Conservation (phyloP, 2,797 vertebrate genomes). For the Chaunax sp. region DNA sequence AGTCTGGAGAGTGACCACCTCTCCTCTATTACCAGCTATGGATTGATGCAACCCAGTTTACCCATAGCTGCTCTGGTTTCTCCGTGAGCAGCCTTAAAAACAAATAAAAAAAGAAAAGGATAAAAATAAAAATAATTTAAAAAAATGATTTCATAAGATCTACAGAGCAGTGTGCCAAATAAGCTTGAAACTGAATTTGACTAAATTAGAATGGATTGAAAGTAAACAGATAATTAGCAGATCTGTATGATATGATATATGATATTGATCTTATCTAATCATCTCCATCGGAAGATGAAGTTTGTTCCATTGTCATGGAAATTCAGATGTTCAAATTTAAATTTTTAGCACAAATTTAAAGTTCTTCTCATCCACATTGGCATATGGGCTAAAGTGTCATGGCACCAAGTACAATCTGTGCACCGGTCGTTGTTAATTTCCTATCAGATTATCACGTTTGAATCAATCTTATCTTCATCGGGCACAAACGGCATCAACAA, state of each 20-base stretch:
- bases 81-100: conserved; percentile 1
- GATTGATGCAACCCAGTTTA: conserved; percentile 19
- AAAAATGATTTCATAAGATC: neutral
- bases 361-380: no score
- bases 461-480: no score
- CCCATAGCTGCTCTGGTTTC: conserved; percentile 13
- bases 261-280: neutral
- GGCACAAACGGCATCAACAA: no score
- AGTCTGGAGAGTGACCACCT: conserved; percentile 8
- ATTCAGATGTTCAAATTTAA: neutral
- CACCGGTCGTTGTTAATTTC: no score
- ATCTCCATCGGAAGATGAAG: neutral
- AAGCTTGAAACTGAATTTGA: conserved; percentile 39
- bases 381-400: no score
- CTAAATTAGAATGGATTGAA: conserved; percentile 20
- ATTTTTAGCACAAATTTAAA: no score
- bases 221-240: conserved; percentile 7
- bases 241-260: no score
- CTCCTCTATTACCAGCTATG: conserved; percentile 8
- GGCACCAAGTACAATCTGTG: no score
- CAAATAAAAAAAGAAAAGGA: no score
- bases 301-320: neutral
- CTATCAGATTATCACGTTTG: no score
- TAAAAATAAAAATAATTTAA: no score
- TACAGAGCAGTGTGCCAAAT: conserved; percentile 22